Base-by-base conservation (phyloP, 1,140 invertebrate genomes). In the Drosophila nigromelanica region DNA sequence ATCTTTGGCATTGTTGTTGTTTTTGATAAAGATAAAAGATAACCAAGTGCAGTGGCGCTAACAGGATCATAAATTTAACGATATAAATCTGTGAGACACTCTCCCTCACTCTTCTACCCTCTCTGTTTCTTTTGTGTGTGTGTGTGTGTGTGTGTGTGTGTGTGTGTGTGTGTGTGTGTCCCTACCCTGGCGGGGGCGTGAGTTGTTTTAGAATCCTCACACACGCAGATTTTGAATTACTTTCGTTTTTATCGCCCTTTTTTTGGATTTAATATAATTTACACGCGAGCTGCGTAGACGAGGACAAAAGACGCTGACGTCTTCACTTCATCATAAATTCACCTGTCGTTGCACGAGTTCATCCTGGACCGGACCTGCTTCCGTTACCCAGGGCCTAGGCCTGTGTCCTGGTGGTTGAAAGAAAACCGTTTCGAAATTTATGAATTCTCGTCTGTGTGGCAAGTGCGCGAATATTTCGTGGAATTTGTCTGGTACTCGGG, bases 401-500 rank as follows among this genome's bases (percentile, higher is more conserved):
- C 24, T 39, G 30, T 42, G 45, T 52, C 24, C 58, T 66, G 42
- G 35, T 58, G 62, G 52, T 73, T 69, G 68, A 68, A 83, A 70
- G 27, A 27, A 6, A 76, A 80, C 39, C 47, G 40, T 63, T 40
- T 33, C 42, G 33, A 79, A 73, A 79, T 85, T 72, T 83, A 73
- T 83, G 71, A 72, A 78, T 78, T 82, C 15, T 8, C 14, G 82
- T 51, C 55, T 82, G 76, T 63, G 73, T 67, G 58, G 67, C 80
- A 83, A 85, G 80, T 86, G 76, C 83, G 83, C 83, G 66, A 87
- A 87, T 89, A 87, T 74, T 87, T 87, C 83, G 83, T 87, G 79
- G 83, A 87, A 87, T 83, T 89, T 45, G 14, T 59, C 24, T 59
- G 11, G 35, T 50, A 40, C 55, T 52, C 43, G 15, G 39, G 27